Conservation (phyloP, 2,113 vertebrate genomes). For the Nyctibius bracteatus region DNA sequence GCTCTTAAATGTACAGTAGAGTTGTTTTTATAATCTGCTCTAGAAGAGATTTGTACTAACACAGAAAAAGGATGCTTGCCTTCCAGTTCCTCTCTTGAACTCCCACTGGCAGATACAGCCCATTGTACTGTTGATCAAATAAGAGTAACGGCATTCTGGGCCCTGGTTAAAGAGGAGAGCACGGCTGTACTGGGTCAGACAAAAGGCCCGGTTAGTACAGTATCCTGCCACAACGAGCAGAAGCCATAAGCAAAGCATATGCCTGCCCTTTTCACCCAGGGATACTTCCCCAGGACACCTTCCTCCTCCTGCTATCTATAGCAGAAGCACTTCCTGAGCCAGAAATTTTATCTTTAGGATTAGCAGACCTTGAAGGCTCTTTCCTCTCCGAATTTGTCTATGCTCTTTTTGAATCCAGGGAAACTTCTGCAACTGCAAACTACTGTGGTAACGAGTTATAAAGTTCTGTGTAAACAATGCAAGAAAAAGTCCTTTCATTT, state of each 20-base stretch:
- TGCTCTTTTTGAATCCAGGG: neutral
- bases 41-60: neutral
- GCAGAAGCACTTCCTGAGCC: conserved; percentile 14
- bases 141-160: neutral
- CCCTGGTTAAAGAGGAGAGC: neutral
- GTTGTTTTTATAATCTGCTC: neutral
- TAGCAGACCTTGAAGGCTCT: conserved; percentile 34
- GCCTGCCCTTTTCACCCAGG: neutral
- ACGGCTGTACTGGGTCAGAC: neutral
- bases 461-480: neutral
- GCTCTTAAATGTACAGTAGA: neutral
- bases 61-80: neutral
- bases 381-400: neutral
- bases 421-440: neutral
- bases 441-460: neutral
- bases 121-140: neutral
- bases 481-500: neutral
- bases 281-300: neutral
- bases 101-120: neutral
- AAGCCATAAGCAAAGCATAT: neutral
- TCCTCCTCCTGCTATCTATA: conserved; percentile 24
- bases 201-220: neutral
- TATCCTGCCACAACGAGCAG: neutral
- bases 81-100: neutral
- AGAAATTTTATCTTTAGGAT: conserved; percentile 30